phyloP scores from a whole-genome alignment of 2,113 vertebrate species.

The Periophthalmodon schlosseri region DNA sequence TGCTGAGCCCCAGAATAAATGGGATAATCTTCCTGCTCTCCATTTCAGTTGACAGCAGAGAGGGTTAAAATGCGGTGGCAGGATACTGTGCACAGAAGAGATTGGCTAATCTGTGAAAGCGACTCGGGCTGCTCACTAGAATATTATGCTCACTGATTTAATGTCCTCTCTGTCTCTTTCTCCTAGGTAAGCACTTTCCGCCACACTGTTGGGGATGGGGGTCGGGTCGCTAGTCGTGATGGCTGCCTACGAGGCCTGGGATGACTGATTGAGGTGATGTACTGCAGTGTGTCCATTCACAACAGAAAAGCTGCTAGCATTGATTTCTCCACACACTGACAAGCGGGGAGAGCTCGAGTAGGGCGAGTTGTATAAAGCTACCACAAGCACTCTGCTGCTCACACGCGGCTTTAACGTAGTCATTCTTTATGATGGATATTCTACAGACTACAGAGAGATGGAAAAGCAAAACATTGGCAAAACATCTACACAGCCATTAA shows the following conservation, averaged over 20 bases:
- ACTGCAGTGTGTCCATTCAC: constrained; percentile 66
- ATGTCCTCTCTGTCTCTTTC: constrained; percentile 76
- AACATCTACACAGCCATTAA: background rate
- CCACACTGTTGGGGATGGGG: constrained; percentile 55
- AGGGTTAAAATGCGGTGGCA: constrained; percentile 67
- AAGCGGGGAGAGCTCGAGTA: constrained; percentile 23
- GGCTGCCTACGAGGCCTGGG: constrained; percentile 64
- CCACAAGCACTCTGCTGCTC: constrained; percentile 6
- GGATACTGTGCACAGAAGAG: constrained; percentile 61
- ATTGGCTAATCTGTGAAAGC: constrained; percentile 77
- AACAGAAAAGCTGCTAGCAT: constrained; percentile 57
- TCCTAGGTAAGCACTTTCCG: constrained; percentile 82
- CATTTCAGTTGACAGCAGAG: constrained; percentile 64
- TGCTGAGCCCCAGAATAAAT: constrained; percentile 52
- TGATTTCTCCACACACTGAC: constrained; percentile 57
- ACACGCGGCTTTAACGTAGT: background rate
- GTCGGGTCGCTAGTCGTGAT: constrained; percentile 49
- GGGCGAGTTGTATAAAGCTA: constrained; percentile 35
- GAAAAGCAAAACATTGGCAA: background rate
- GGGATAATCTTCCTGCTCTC: constrained; percentile 69
- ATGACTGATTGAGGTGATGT: constrained; percentile 80
- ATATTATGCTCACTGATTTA: constrained; percentile 75
- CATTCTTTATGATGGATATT: background rate
- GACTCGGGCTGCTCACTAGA: constrained; percentile 62
- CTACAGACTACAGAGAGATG: background rate